These are phyloP conservation scores for Brachyopa scutellaris DNA, from an alignment of 2,888 invertebrate species.

Conservation along the genomic window DNA sequence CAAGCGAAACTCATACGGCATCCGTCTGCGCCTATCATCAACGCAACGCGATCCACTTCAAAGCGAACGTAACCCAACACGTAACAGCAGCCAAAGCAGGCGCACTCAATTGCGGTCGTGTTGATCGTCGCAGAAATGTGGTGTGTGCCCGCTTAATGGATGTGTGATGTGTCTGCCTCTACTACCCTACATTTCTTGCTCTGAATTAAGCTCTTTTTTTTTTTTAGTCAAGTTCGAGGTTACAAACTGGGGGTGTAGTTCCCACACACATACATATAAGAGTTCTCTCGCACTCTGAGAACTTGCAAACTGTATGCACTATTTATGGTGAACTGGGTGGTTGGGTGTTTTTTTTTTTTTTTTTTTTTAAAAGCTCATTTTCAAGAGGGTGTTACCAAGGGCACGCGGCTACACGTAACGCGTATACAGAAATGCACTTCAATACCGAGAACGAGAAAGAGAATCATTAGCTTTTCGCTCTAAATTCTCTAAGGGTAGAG, in stretches of 20 bases:
- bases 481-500: slow-evolving; percentile 20
- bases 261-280: not conserved
- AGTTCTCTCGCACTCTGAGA: slow-evolving; percentile 7
- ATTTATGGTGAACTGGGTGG: slow-evolving; percentile 19
- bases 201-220: slow-evolving; percentile 44
- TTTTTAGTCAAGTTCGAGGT: slow-evolving; percentile 38
- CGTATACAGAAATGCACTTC: slow-evolving; percentile 35
- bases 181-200: slow-evolving; percentile 53
- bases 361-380: slow-evolving; percentile 36
- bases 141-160: slow-evolving; percentile 2
- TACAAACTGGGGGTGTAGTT: slow-evolving; percentile 37
- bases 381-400: slow-evolving; percentile 60
- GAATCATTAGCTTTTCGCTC: not conserved
- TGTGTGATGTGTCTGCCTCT: slow-evolving; percentile 41
- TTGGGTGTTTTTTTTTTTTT: not conserved
- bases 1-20: slow-evolving; percentile 27
- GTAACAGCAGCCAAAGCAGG: slow-evolving; percentile 17
- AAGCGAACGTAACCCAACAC: slow-evolving; percentile 49
- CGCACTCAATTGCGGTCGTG: slow-evolving; percentile 22
- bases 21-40: slow-evolving; percentile 36
- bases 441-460: not conserved
- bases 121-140: slow-evolving; percentile 36
- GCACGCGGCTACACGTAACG: slow-evolving; percentile 40
- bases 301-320: slow-evolving; percentile 20
- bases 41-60: slow-evolving; percentile 68